phyloP scores from a whole-genome alignment of 2,888 invertebrate genomes.

The Drosophila bunnanda region DNA sequence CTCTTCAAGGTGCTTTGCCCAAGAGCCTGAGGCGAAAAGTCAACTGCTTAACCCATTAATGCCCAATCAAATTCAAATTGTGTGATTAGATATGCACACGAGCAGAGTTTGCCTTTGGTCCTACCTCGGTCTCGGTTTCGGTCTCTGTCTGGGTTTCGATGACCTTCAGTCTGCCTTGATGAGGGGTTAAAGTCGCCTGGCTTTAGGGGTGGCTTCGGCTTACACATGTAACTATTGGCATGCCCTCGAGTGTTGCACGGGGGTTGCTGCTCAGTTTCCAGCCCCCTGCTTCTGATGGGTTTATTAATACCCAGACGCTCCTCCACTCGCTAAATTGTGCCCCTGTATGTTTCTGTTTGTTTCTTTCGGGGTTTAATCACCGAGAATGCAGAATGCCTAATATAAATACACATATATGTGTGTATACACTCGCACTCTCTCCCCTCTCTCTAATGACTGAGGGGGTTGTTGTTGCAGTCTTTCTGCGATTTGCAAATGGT shows the following conservation, averaged over 20 bases:
- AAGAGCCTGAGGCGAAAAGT: constrained; percentile 37
- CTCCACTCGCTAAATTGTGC: constrained; percentile 32
- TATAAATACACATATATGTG: neutral
- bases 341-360: constrained; percentile 59
- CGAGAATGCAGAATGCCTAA: constrained; percentile 15
- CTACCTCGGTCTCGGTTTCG: neutral
- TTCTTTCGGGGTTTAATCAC: constrained; percentile 70
- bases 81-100: constrained; percentile 65
- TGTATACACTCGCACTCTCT: constrained; percentile 12
- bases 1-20: constrained; percentile 63
- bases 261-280: constrained; percentile 61
- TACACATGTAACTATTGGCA: constrained; percentile 59
- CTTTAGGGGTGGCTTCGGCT: constrained; percentile 48
- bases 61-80: constrained; percentile 70
- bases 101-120: constrained; percentile 37
- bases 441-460: constrained; percentile 1
- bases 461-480: constrained; percentile 58
- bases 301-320: constrained; percentile 62
- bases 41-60: constrained; percentile 74
- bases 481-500: constrained; percentile 77
- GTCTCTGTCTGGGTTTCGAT: constrained; percentile 11
- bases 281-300: constrained; percentile 71
- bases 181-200: constrained; percentile 48
- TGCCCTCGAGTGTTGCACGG: constrained; percentile 43
- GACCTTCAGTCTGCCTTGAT: constrained; percentile 44